These are phyloP conservation scores for Thaumetopoea pityocampa DNA, from an alignment of 1,140 invertebrate genomes.

Conservation along the genomic window DNA sequence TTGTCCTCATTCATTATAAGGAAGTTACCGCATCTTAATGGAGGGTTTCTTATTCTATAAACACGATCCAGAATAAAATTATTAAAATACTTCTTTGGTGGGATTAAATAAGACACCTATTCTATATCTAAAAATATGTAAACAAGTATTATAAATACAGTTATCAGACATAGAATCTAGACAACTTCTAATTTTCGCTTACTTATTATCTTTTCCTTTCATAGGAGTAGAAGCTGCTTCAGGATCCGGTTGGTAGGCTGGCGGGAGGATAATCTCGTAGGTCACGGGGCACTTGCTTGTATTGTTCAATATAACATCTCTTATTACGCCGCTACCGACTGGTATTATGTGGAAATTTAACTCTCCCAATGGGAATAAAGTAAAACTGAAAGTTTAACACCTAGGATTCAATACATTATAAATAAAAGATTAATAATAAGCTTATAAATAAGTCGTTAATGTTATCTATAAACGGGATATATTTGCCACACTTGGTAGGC, in stretches of 20 bases:
- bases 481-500: too few species aligned
- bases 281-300: slow-evolving; percentile 66
- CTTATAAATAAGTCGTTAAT: too few species aligned
- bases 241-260: slow-evolving; percentile 35
- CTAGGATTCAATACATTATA: too few species aligned
- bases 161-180: too few species aligned
- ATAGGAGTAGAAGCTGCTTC: slow-evolving; percentile 17
- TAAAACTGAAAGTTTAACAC: slow-evolving; percentile 48
- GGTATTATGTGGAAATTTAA: slow-evolving; percentile 64
- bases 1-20: slow-evolving; percentile 60
- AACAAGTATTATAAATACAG: too few species aligned
- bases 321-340: slow-evolving; percentile 47
- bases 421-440: too few species aligned
- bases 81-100: not conserved
- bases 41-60: slow-evolving; percentile 53
- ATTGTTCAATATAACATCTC: slow-evolving; percentile 64
- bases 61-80: slow-evolving; percentile 8
- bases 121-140: too few species aligned
- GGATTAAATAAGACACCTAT: too few species aligned
- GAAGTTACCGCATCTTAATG: slow-evolving; percentile 64
- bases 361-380: slow-evolving; percentile 61
- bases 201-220: slow-evolving; percentile 62
- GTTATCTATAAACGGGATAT: too few species aligned
- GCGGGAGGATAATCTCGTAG: slow-evolving; percentile 56
- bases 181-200: too few species aligned